Evolutionary conservation across 2,797 vertebrate genomes (phyloP), one percentile per base, ranked within the genome.

Genomic region (Staurois parvus): DNA sequence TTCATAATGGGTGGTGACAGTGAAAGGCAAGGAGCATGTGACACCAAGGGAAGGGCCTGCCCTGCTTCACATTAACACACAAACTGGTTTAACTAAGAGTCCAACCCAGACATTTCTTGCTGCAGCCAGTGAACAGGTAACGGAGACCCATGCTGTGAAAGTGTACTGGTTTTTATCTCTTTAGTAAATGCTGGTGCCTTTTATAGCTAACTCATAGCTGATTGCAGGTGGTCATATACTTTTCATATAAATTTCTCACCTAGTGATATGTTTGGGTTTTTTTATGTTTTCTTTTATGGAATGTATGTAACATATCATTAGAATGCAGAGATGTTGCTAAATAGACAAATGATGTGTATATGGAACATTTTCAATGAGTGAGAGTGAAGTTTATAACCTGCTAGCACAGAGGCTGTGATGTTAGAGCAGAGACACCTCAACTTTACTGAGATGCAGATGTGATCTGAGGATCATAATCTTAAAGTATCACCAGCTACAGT

Each of bases 101-200:
- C 37, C 40, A 78, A 17, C 59, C 56, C 52, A 66, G 67, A 59
- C 67, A 83, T 72, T 86, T 37, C 74, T 29, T 15, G 79, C 68
- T 66, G 67, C 79, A 77, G 73, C 79, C 67, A 56, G 67, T 2
- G 74, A 76, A 67, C 79, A 86, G 85, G 85, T 86, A 86, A 86
- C 8, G 4, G 69, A 66, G 64, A 66, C n/a, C n/a, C 52, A 59
- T 9, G 21, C 48, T 59, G 19, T 6, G 13, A 45, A 11, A 40
- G 26, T 62, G 10, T 26, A 32, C 59, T 66, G 56, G 11, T 48
- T 48, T 4, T 52, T 17, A 45, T 13, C 56, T 37, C 12, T 56
- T 56, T n/a, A 19, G 12, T 45, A 12, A 28, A 15, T 74, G 26
- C 9, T 34, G 7, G 30, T 34, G 7, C 2, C 34, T 24, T 24